These are phyloP conservation scores for Dryomyza anilis DNA, from an alignment of 2,888 invertebrate genomes.

Conservation along the genomic window DNA sequence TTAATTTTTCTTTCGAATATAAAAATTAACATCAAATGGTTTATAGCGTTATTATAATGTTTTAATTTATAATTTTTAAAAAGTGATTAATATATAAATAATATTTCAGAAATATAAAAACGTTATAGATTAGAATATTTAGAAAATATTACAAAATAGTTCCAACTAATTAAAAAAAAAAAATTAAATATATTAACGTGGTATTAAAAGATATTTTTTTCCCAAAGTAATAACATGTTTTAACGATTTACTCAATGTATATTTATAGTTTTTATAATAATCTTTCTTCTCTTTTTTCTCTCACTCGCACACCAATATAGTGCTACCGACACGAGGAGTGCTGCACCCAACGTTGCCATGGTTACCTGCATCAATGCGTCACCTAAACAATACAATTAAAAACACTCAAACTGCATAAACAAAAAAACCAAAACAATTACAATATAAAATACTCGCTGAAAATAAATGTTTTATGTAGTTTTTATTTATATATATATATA, in stretches of 20 bases:
- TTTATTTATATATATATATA: not conserved
- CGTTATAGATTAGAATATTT: too few relatives aligned
- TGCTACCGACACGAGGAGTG: constrained; percentile 50
- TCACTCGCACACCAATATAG: too few relatives aligned
- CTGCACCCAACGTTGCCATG: constrained; percentile 52
- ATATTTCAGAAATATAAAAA: too few relatives aligned
- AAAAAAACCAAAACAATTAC: not conserved
- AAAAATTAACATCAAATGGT: too few relatives aligned
- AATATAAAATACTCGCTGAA: not conserved
- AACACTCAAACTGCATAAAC: not conserved
- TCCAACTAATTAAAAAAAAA: not conserved
- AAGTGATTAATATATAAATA: too few relatives aligned
- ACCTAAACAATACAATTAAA: constrained; percentile 31
- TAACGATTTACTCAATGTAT: too few relatives aligned
- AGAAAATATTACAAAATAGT: not conserved
- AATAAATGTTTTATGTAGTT: too few relatives aligned
- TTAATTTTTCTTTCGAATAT: too few relatives aligned
- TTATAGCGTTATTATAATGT: too few relatives aligned
- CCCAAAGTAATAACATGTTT: too few relatives aligned
- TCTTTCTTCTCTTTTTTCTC: constrained; percentile 26
- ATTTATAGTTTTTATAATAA: not conserved
- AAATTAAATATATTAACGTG: not conserved
- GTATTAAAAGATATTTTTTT: not conserved
- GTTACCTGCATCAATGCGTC: constrained; percentile 56
- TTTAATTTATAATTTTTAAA: too few relatives aligned